A percentile compares a stretch with the other conserved stretches of the same genome.
phyloP scores from a whole-genome alignment of 2,797 vertebrate species.

The Lophius americanus region DNA sequence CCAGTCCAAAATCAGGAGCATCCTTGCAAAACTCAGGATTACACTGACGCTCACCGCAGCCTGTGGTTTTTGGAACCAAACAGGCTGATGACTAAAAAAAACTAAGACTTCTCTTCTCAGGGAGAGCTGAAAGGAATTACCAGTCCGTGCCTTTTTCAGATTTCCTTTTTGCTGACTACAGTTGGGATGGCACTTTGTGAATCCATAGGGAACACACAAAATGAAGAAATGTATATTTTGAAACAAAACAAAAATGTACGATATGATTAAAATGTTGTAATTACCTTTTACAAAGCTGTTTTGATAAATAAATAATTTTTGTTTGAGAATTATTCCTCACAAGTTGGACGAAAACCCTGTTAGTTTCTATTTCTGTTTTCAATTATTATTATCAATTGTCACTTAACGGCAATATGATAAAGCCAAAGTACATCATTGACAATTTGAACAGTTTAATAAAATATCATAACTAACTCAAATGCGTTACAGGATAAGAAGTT shows the following conservation, averaged over 20 bases:
- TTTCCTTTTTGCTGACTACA: conserved; percentile 34
- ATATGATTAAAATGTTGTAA: conserved; percentile 42
- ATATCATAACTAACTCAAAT: conserved; percentile 64
- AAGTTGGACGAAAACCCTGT: not conserved
- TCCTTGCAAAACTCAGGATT: conserved; percentile 18
- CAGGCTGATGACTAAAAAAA: not conserved
- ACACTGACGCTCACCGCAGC: not conserved
- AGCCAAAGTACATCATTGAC: conserved; percentile 47
- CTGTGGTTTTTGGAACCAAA: conserved; percentile 23
- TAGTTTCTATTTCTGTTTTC: conserved; percentile 1
- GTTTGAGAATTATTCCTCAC: conserved; percentile 33
- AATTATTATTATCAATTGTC: conserved; percentile 1
- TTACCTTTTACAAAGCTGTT: conserved; percentile 36
- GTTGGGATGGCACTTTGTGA: conserved; percentile 22
- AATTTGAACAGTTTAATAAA: conserved; percentile 73
- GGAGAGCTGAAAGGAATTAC: conserved; percentile 28
- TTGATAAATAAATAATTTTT: conserved; percentile 44
- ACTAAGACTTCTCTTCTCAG: conserved; percentile 41
- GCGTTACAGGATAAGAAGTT: conserved; percentile 72
- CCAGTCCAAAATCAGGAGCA: conserved; percentile 12
- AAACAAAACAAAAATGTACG: conserved; percentile 40
- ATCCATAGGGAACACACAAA: conserved; percentile 17
- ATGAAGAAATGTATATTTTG: conserved; percentile 28
- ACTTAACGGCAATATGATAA: conserved; percentile 11
- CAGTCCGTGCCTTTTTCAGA: conserved; percentile 53